These are phyloP conservation scores for Camponotus fellah DNA, from an alignment of 2,888 invertebrate species.

Conservation along the genomic window DNA sequence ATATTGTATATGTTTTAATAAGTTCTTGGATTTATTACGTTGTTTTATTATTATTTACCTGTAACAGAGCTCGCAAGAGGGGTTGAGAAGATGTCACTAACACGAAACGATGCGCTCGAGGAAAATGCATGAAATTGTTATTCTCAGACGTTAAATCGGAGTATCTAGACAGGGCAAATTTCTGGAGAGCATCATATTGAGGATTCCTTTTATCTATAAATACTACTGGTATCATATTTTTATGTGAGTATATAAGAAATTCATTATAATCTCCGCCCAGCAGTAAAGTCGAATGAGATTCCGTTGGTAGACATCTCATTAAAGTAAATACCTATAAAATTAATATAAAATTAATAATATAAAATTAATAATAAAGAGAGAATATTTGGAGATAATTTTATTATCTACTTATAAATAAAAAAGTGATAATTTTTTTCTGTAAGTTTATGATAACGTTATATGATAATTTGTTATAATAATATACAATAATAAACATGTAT, in stretches of 20 bases:
- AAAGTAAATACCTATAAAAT: neutral
- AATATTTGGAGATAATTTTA: neutral
- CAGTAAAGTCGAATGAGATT: slow-evolving; percentile 5
- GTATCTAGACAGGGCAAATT: slow-evolving; percentile 43
- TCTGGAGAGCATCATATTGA: slow-evolving; percentile 26
- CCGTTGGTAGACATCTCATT: neutral
- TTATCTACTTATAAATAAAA: neutral
- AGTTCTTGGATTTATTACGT: neutral
- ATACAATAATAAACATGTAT: too few species aligned
- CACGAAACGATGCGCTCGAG: slow-evolving; percentile 52
- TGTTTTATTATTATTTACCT: slow-evolving; percentile 32
- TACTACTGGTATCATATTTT: slow-evolving; percentile 41
- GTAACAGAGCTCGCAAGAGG: slow-evolving; percentile 52
- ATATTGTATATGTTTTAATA: too few species aligned
- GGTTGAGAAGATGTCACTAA: slow-evolving; percentile 62
- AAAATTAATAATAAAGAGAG: neutral
- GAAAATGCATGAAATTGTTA: slow-evolving; percentile 11
- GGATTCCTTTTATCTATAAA: slow-evolving; percentile 53
- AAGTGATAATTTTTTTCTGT: neutral
- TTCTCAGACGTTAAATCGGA: slow-evolving; percentile 45
- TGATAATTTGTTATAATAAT: too few species aligned
- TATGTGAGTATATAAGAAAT: slow-evolving; percentile 31
- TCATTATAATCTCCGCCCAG: slow-evolving; percentile 64
- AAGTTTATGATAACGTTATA: neutral
- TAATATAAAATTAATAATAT: neutral